These are phyloP conservation scores for Pionites leucogaster DNA, from an alignment of 2,113 vertebrate genomes.

Conservation along the genomic window DNA sequence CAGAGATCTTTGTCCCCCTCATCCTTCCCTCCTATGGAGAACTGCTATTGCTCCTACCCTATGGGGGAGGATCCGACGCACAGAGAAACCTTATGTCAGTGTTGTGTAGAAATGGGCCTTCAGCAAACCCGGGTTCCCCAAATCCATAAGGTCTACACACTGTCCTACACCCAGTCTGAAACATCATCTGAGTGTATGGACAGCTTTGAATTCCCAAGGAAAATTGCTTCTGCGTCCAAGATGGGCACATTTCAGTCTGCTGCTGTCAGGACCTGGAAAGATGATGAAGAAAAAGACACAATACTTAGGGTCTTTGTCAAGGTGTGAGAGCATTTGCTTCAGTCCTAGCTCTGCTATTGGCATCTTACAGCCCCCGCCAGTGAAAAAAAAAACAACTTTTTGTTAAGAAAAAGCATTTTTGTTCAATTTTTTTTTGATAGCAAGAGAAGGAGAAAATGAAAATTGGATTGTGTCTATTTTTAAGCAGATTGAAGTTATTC, in stretches of 20 bases:
- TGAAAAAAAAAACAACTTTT: not conserved
- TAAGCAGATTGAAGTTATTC: conserved; percentile 9
- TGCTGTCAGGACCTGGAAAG: not conserved
- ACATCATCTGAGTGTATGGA: not conserved
- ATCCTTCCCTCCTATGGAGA: not conserved
- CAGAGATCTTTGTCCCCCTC: not conserved
- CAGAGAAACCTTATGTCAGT: not conserved
- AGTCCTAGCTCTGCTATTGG: not conserved
- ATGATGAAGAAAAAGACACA: not conserved
- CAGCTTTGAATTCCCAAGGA: not conserved
- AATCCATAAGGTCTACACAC: not conserved
- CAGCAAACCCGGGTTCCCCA: not conserved
- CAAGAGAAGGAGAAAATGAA: not conserved
- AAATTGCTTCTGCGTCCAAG: not conserved
- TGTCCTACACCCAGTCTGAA: not conserved
- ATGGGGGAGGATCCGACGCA: not conserved
- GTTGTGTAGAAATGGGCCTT: not conserved
- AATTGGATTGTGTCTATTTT: conserved; percentile 4
- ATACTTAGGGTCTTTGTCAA: not conserved
- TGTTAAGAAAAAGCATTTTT: not conserved
- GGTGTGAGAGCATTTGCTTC: not conserved
- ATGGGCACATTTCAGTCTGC: not conserved
- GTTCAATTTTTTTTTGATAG: not conserved
- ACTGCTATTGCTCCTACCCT: not conserved
- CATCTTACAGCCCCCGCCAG: not conserved